Base-by-base conservation (phyloP, 1,140 invertebrate species). In the Solenopsis fugax region DNA sequence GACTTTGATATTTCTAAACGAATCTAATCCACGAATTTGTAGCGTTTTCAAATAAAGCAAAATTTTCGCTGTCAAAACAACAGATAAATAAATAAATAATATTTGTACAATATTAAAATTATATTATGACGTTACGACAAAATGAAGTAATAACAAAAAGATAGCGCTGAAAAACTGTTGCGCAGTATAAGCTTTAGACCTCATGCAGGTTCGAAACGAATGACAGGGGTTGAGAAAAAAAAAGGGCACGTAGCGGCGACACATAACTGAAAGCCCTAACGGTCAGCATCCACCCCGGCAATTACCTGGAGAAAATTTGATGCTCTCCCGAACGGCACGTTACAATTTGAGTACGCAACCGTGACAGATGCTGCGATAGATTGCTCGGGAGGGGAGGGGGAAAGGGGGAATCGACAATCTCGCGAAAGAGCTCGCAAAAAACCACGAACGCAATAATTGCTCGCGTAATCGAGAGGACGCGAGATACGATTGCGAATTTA, bases 231-330 rank as follows among this genome's bases (percentile, higher is more conserved):
- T 50, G 9, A 16, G 2, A 54, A 24, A 13, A 34, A 12, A 82
- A 85, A 87, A 78, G 87, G 78, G 65, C 29, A 29, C 29, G 29
- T 67, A 75, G 12, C 37, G 4, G 56, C 60, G 78, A 88, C 86
- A 86, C 52, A 78, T 90, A 85, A 88, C 90, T 84, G 78, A 90
- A 87, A 75, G 81, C 65, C 78, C 78, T 76, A 88, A 88, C 89
- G 82, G 72, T 41, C n/a, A 48, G 45, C 65, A 71, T 29, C 76
- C 88, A 56, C 73, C 65, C 85, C 71, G 37, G 3, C 50, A 84
- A 90, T 90, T 89, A 89, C 48, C 88, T 16, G 12, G 29, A 67
- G 54, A 89, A 76, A 89, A 90, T 67, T 82, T 56, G 88, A 87
- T 67, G 73, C 41, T 60, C 34, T 48, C 52, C 56, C 52, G 16